Evolutionary conservation across 1,140 invertebrate species (phyloP).

Genomic region (Paracyclopina nana): DNA sequence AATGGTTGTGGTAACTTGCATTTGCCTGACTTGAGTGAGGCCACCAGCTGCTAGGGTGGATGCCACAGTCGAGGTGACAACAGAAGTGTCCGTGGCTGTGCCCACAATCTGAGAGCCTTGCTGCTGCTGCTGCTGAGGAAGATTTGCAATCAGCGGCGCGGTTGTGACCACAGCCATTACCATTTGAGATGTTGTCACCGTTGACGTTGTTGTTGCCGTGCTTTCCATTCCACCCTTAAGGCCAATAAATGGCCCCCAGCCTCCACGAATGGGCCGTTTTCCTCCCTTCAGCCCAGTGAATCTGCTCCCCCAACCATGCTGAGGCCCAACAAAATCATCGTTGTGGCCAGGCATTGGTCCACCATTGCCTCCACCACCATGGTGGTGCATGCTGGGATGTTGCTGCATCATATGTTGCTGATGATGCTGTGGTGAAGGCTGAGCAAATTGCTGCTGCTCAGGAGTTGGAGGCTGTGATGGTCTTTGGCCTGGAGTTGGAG

Average conservation of each 20-base stretch:
- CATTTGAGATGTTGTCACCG: too few relatives aligned
- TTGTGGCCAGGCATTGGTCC: background rate
- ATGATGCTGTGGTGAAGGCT: slow-evolving; percentile 16
- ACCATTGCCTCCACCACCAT: slow-evolving; percentile 8
- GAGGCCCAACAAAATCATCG: background rate
- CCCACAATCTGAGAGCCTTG: too few relatives aligned
- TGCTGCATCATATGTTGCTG: slow-evolving; percentile 20
- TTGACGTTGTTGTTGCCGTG: too few relatives aligned
- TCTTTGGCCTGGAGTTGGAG: slow-evolving; percentile 2
- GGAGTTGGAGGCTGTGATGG: slow-evolving; percentile 6
- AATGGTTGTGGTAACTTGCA: background rate
- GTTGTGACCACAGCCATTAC: too few relatives aligned
- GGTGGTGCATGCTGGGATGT: slow-evolving; percentile 24
- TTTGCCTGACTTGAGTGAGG: too few relatives aligned
- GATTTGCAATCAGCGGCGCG: too few relatives aligned
- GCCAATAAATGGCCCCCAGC: slow-evolving; percentile 10
- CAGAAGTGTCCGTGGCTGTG: too few relatives aligned
- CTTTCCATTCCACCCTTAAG: slow-evolving; percentile 10
- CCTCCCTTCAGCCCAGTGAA: slow-evolving; percentile 1
- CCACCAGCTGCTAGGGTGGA: too few relatives aligned
- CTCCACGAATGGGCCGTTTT: too few relatives aligned
- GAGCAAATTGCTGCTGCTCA: slow-evolving; percentile 16
- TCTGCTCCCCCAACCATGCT: background rate
- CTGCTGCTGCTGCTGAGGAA: too few relatives aligned
- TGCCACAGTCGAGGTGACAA: too few relatives aligned